Evolutionary conservation across 1,140 invertebrate species (phyloP), one percentile per base, ranked within the genome.

Genomic region (Marisa cornuarietis): DNA sequence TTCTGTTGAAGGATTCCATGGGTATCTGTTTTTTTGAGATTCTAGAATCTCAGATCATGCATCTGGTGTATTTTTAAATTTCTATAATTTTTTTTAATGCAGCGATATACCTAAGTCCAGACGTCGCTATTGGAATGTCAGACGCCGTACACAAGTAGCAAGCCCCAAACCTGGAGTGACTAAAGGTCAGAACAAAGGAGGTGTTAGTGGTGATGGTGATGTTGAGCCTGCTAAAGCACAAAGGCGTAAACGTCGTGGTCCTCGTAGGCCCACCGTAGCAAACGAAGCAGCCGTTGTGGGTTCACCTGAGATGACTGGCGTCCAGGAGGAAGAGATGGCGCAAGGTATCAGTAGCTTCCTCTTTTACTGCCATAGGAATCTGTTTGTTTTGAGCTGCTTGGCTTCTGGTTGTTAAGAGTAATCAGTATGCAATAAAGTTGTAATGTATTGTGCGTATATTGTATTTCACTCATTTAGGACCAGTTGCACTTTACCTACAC

Each of bases 181-280:
- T 18, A 42, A 77, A 77, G 76, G 76, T 77, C 76, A 77, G 76
- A 69, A 51, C 76, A 77, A 77, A n/a, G 73, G 31, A 52, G 65
- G 65, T 22, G 76, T 31, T n/a, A 49, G 42, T 22, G 49, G 65
- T 26, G 65, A 68, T 22, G 68, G 62, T 16, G 65, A 68, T 24
- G 76, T 65, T 31, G 76, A 68, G 65, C 76, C 62, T 54, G 68
- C 20, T 65, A 77, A 77, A 42, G n/a, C 65, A 51, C 76, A 63
- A n/a, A 68, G 76, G 51, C 63, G 76, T 22, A 77, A 77, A 51
- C 76, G 49, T 22, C 74, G 65, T 0, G 63, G 76, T 14, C 22
- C 13, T 68, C 31, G 66, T 68, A 68, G 10, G 31, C 66, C 22
- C 11, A 68, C 1, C 9, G 66, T 68, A 68, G 31, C 7, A 68